Evolutionary conservation across 2,113 vertebrate species (phyloP), one percentile per base, ranked within the genome.

Genomic region (Hippocampus barbouri): DNA sequence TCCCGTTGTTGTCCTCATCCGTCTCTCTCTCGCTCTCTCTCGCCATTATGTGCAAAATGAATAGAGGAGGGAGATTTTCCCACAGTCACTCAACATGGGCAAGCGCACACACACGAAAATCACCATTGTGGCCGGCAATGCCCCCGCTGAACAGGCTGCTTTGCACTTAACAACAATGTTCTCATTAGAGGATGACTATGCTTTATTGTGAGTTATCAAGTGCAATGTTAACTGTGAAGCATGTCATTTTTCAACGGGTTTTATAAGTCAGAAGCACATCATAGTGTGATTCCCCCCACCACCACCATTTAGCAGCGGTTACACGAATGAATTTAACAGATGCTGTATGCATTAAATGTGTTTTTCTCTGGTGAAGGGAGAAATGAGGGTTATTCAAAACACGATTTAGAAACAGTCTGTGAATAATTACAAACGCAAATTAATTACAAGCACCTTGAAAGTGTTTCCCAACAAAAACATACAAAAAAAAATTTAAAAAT

Each of bases 61-160:
- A 99, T 98, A 96, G 97, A 93, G 89, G 93, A 95, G 95, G 94
- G 94, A 96, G 95, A 97, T 95, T 98, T 99, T 99, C 97, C 97
- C 97, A 99, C 97, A 99, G 96, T 97, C 96, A 96, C 95, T 96
- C 93, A 94, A 93, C 93, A 16, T 30, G 25, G 25, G 94, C 94
- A 93, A 5, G 34, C 94, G 97, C 96, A 95, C 95, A 94, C 64
- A 41, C 40, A 5, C 62, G 10, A 8, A 27, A 23, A 45, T 66
- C 94, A 93, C 92, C 92, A 98, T 98, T 98, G 96, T 98, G 91
- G 87, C 78, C 82, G 80, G 34, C 34, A 38, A 45, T 83, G 77
- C 79, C 86, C 80, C 66, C 30, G 82, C 83, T 81, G 76, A 85
- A 87, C 66, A 72, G 93, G 91, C 93, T 90, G 70, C 84, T 16